Evolutionary conservation across 2,888 invertebrate genomes (phyloP).

Genomic region (Polyommatus icarus): DNA sequence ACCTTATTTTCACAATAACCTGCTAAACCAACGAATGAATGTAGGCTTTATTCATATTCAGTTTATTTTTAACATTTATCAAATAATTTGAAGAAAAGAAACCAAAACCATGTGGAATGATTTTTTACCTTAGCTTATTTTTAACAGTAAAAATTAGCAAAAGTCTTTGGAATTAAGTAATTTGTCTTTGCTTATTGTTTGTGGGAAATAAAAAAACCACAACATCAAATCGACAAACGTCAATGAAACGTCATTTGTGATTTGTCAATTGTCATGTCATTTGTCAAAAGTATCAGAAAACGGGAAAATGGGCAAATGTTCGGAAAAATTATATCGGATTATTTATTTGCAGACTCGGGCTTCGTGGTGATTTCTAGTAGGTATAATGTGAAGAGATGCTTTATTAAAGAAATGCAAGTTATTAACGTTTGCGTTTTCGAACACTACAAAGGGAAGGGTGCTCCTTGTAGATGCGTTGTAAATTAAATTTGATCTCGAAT

Average conservation of each 20-base stretch:
- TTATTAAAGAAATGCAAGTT: constrained; percentile 13
- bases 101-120: background rate
- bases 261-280: background rate
- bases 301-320: constrained; percentile 45
- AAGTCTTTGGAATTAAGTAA: no score
- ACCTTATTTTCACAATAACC: no score
- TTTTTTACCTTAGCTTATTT: background rate
- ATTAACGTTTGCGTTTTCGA: background rate
- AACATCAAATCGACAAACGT: background rate
- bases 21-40: no score
- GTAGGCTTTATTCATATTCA: no score
- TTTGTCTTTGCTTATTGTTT: no score
- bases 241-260: background rate
- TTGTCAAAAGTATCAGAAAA: constrained; percentile 6
- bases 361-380: background rate
- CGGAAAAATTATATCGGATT: constrained; percentile 37
- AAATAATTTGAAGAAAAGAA: no score
- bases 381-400: constrained; percentile 32
- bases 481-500: constrained; percentile 42
- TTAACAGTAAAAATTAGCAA: no score
- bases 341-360: background rate
- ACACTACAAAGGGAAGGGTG: background rate
- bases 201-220: background rate
- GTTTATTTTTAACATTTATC: no score
- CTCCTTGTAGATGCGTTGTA: constrained; percentile 34